Evolutionary conservation across 2,797 vertebrate genomes (phyloP).

Genomic region (Sphenodon punctatus): DNA sequence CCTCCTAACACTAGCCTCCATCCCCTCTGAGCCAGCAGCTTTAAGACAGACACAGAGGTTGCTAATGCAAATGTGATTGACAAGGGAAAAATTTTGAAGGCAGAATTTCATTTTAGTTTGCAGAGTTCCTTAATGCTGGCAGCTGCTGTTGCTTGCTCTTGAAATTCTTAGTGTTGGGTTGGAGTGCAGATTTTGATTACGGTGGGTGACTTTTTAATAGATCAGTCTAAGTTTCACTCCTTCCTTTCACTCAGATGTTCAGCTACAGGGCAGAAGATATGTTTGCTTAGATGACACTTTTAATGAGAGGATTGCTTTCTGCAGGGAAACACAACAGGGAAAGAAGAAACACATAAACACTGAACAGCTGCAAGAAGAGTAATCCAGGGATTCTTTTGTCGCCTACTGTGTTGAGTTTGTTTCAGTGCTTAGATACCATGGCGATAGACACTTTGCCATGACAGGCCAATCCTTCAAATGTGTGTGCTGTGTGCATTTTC

Average conservation of each 20-base stretch:
- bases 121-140: neutral
- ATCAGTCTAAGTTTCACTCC: neutral
- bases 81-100: conserved; percentile 6
- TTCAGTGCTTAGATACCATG: fast-evolving
- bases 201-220: conserved; percentile 11
- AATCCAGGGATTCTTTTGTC: neutral
- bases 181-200: neutral
- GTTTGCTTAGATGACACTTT: neutral
- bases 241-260: neutral
- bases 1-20: neutral
- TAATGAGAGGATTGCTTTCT: neutral
- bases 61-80: conserved; percentile 12
- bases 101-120: conserved; percentile 11
- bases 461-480: fast-evolving
- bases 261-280: conserved; percentile 17
- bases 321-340: neutral
- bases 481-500: neutral
- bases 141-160: neutral
- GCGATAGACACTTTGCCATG: neutral
- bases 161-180: neutral
- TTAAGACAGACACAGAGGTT: conserved; percentile 15
- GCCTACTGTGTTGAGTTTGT: neutral
- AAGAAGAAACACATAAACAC: conserved; percentile 17
- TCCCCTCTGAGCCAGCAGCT: conserved; percentile 7
- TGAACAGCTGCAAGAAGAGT: conserved; percentile 11